Conservation (phyloP, 2,888 invertebrate species). For the Patella depressa region DNA sequence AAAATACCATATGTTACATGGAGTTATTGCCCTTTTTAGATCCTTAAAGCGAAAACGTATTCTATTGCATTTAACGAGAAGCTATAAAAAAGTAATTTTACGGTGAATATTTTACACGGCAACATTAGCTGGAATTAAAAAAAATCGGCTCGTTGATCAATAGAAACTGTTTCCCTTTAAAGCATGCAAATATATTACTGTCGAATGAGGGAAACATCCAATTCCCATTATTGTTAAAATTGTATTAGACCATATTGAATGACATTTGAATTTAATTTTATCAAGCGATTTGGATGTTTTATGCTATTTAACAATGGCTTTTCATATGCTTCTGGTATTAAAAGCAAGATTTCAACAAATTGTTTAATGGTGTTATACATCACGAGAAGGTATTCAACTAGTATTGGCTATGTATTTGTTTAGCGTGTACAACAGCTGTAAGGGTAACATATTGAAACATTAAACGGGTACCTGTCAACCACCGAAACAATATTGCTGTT, state of each 20-base stretch:
- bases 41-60: background rate
- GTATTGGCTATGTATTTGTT: too few species aligned
- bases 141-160: too few species aligned
- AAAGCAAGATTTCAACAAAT: background rate
- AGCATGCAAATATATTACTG: too few species aligned
- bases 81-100: too few species aligned
- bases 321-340: background rate
- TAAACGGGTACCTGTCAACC: conserved; percentile 7
- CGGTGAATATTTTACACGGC: too few species aligned
- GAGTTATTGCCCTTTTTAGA: background rate
- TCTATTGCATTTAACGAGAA: background rate
- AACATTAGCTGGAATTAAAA: too few species aligned
- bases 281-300: conserved; percentile 2
- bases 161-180: too few species aligned
- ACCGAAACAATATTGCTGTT: background rate
- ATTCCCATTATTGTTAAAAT: conserved; percentile 1
- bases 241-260: background rate
- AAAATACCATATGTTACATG: background rate
- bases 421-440: conserved; percentile 1
- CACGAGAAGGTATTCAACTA: too few species aligned
- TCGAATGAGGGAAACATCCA: background rate
- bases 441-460: conserved; percentile 1
- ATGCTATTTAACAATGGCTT: background rate
- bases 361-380: background rate
- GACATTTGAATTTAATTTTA: conserved; percentile 2